A percentile compares a stretch with the other conserved stretches of the same genome.
Conservation (phyloP, 2,888 invertebrate genomes). For the Chalcosyrphus nemorum region DNA sequence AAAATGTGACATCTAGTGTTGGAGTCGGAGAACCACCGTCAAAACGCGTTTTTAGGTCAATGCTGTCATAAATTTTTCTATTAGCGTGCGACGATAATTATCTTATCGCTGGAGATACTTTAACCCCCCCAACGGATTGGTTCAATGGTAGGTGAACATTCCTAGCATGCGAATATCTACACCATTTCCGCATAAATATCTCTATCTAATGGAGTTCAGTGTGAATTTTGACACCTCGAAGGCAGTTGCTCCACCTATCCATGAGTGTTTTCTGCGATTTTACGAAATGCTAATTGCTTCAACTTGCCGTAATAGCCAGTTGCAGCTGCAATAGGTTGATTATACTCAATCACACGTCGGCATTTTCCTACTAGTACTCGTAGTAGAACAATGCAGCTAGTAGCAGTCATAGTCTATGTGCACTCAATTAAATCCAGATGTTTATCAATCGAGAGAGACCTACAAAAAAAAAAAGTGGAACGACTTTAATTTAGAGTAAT, state of each 20-base stretch:
- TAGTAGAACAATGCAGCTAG: conserved; percentile 44
- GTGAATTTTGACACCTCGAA: conserved; percentile 48
- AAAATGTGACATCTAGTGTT: conserved; percentile 56
- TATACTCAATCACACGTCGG: conserved; percentile 17
- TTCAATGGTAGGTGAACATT: conserved; percentile 22
- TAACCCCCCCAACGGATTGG: conserved; percentile 37
- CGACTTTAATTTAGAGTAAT: conserved; percentile 68
- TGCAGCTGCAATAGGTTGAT: conserved; percentile 61
- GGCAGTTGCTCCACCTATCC: neutral
- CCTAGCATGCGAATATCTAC: conserved; percentile 17
- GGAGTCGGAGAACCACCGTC: conserved; percentile 31
- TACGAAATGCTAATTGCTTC: conserved; percentile 49
- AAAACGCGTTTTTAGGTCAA: conserved; percentile 62
- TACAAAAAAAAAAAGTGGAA: conserved; percentile 50
- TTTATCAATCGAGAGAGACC: conserved; percentile 55
- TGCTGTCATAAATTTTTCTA: conserved; percentile 60
- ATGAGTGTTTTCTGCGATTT: conserved; percentile 45
- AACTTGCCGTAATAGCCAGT: conserved; percentile 35
- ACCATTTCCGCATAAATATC: conserved; percentile 39
- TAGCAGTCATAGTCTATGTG: conserved; percentile 31
- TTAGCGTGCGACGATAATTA: conserved; percentile 27
- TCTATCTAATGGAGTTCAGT: conserved; percentile 11
- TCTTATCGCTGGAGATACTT: conserved; percentile 30
- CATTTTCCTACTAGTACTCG: conserved; percentile 10
- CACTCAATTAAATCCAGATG: conserved; percentile 71